Conservation (phyloP, 2,797 vertebrate species). For the Cygnus olor region DNA sequence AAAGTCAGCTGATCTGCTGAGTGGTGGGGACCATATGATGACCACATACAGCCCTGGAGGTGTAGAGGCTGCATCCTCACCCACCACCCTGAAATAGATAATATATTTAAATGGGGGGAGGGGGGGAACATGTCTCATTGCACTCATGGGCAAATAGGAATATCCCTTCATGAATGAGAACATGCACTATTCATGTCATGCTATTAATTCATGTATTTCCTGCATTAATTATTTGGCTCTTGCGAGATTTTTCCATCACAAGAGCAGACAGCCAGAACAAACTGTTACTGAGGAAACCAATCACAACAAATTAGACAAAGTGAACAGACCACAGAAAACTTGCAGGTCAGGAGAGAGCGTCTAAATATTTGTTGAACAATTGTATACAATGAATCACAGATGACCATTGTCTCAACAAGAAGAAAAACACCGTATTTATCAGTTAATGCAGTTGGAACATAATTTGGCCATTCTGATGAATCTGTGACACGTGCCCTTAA, state of each 20-base stretch:
- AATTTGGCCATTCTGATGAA: background rate
- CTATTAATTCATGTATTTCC: background rate
- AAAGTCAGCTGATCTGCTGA: background rate
- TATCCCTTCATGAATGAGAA: background rate
- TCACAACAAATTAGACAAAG: background rate
- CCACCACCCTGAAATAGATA: background rate
- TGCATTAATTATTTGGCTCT: background rate
- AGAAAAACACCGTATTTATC: background rate
- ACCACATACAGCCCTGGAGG: background rate
- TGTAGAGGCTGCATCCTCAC: background rate
- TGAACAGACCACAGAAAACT: background rate
- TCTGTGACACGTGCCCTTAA: background rate
- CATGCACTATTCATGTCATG: background rate
- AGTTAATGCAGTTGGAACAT: background rate
- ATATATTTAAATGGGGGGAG: background rate
- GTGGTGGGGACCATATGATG: rapidly evolving
- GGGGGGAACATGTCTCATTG: rapidly evolving
- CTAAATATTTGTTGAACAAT: background rate
- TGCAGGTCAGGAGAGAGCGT: rapidly evolving
- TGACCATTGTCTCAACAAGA: background rate
- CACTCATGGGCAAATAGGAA: background rate
- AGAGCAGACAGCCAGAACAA: background rate
- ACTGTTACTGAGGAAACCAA: background rate
- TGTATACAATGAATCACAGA: background rate
- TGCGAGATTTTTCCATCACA: background rate